These are phyloP conservation scores for Barnardius zonarius DNA, from an alignment of 2,113 vertebrate genomes.

Conservation along the genomic window DNA sequence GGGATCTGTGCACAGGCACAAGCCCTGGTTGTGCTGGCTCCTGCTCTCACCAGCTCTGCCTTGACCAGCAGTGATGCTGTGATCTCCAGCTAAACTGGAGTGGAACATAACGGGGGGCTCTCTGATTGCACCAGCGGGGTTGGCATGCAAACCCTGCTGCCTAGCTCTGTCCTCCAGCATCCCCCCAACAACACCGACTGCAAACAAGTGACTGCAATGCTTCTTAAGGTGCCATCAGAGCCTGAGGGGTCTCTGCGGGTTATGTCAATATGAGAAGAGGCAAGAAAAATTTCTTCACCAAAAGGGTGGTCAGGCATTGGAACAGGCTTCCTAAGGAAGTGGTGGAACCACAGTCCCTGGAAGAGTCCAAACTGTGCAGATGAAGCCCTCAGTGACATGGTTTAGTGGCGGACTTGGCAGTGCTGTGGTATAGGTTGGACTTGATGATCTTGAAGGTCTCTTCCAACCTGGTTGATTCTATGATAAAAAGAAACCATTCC, in stretches of 20 bases:
- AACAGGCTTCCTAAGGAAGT: not conserved
- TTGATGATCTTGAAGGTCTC: not conserved
- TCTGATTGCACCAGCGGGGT: fast-evolving
- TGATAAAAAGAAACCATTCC: not conserved
- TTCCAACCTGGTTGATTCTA: not conserved
- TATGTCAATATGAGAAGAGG: not conserved
- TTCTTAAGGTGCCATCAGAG: not conserved
- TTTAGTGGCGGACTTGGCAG: not conserved
- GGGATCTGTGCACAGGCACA: not conserved
- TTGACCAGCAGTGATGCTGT: not conserved
- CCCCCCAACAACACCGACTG: not conserved
- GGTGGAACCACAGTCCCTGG: not conserved
- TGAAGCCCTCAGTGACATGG: not conserved
- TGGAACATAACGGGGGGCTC: not conserved
- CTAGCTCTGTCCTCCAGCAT: not conserved
- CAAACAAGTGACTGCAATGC: not conserved
- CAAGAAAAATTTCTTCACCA: not conserved
- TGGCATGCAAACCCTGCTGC: fast-evolving
- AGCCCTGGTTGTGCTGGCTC: fast-evolving
- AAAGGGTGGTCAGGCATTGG: not conserved
- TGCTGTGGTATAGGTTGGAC: not conserved
- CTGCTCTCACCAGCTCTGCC: not conserved
- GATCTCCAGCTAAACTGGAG: not conserved
- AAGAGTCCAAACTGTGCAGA: not conserved
- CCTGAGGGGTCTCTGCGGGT: not conserved